Percentiles rank a stretch among this genome's conserved stretches.
Conservation (phyloP, 2,797 vertebrate species). For the Ctenopoma kingsleyae region DNA sequence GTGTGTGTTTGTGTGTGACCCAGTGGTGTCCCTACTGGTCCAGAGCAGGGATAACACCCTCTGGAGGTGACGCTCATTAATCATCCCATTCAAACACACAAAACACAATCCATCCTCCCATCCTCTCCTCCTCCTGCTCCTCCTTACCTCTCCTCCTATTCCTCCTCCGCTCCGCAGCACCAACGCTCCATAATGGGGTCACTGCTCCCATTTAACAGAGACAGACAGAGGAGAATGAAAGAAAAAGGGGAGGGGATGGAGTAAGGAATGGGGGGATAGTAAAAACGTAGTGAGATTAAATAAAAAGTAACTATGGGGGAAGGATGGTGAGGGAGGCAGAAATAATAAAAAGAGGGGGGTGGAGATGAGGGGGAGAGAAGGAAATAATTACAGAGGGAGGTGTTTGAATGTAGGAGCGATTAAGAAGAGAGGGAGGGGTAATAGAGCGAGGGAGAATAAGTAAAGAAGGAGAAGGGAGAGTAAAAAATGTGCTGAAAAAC, state of each 20-base stretch:
- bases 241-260: constrained; percentile 21
- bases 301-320: constrained; percentile 73
- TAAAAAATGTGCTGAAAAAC: constrained; percentile 55
- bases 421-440: constrained; percentile 65
- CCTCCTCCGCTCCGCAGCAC: constrained; percentile 55
- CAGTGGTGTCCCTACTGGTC: constrained; percentile 77
- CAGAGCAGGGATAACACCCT: constrained; percentile 77
- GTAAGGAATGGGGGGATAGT: constrained; percentile 13
- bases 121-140: constrained; percentile 73
- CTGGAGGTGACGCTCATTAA: constrained; percentile 78
- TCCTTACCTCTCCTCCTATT: constrained; percentile 68
- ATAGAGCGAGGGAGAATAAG: constrained; percentile 45
- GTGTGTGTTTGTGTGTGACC: constrained; percentile 53
- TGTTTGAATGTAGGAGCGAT: constrained; percentile 67
- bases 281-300: constrained; percentile 76
- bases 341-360: constrained; percentile 61
- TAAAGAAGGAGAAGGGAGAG: constrained; percentile 21
- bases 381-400: constrained; percentile 78
- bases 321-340: constrained; percentile 56
- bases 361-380: constrained; percentile 34
- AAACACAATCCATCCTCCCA: constrained; percentile 70
- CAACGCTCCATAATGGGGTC: constrained; percentile 79
- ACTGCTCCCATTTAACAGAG: constrained; percentile 83
- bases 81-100: constrained; percentile 78
- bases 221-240: constrained; percentile 61